phyloP scores from a whole-genome alignment of 1,140 invertebrate genomes.

The Pseudachorutes palmiensis region DNA sequence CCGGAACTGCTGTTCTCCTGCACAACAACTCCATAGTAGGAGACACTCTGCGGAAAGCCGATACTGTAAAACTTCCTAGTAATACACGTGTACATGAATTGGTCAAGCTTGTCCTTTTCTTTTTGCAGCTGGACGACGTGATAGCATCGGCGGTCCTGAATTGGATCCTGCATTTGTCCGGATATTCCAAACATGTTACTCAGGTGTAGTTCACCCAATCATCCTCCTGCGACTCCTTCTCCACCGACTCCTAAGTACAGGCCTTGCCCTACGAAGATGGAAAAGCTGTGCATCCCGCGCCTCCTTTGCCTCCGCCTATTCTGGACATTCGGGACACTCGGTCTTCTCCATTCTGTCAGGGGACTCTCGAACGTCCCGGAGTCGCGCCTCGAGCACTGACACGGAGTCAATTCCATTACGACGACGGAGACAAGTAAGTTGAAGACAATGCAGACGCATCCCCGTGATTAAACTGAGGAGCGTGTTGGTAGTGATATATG shows the following conservation, averaged over 20 bases:
- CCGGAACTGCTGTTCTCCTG: constrained; percentile 25
- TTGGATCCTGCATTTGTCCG: constrained; percentile 41
- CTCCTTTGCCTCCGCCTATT: constrained; percentile 41
- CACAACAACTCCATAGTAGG: constrained; percentile 29
- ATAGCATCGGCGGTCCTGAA: constrained; percentile 38
- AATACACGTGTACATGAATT: too few relatives aligned
- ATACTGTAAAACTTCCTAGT: background rate
- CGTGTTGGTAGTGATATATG: background rate
- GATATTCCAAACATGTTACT: constrained; percentile 47
- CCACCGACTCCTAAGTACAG: constrained; percentile 52
- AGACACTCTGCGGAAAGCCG: constrained; percentile 38
- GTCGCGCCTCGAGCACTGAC: constrained; percentile 44
- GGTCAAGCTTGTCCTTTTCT: constrained; percentile 3
- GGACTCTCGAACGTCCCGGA: constrained; percentile 40
- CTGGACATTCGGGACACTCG: constrained; percentile 38
- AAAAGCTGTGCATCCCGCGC: constrained; percentile 46
- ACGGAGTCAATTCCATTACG: constrained; percentile 42
- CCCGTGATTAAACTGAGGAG: background rate
- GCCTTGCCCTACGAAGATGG: constrained; percentile 45
- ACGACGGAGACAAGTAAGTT: constrained; percentile 43
- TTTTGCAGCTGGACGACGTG: constrained; percentile 31
- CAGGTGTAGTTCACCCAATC: constrained; percentile 52
- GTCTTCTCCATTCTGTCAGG: constrained; percentile 37
- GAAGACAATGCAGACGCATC: background rate
- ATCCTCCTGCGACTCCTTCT: constrained; percentile 53